Percentiles rank a stretch among this genome's conserved stretches.
These are phyloP conservation scores for Ctenosaura bakeri DNA, from an alignment of 2,797 vertebrate species.

Conservation along the genomic window DNA sequence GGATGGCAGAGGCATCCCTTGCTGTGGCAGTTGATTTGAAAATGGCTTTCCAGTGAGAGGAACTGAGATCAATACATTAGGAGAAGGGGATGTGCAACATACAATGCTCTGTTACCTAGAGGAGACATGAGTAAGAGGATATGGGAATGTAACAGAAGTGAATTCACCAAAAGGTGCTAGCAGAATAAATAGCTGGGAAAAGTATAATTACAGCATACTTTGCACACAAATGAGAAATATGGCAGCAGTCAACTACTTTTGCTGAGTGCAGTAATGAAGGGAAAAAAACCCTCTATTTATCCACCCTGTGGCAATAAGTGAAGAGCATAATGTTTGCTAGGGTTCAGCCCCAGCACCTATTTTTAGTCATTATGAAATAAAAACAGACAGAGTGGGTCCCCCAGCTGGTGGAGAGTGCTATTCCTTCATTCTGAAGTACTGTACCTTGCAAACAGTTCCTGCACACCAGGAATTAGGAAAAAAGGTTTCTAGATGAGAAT, in stretches of 20 bases:
- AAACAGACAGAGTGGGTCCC: too few relatives aligned
- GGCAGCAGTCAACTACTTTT: conserved; percentile 15
- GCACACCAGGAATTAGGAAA: neutral
- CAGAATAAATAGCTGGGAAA: conserved; percentile 3
- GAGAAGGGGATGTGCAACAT: too few relatives aligned
- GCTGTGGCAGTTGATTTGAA: neutral
- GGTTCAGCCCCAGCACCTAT: conserved; percentile 9
- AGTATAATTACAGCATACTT: neutral
- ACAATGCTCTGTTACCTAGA: neutral
- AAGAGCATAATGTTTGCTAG: neutral
- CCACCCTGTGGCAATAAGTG: neutral
- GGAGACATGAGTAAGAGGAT: neutral
- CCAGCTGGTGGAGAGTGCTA: neutral
- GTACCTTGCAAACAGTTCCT: neutral
- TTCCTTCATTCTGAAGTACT: neutral
- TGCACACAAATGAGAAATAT: neutral
- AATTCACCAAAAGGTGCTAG: neutral
- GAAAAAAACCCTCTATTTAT: neutral
- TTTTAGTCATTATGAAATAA: neutral
- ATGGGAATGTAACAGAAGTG: neutral
- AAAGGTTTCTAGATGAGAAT: neutral
- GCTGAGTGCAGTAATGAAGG: neutral
- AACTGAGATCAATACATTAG: neutral
- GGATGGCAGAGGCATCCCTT: neutral
- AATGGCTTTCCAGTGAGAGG: neutral